Conservation (phyloP, 2,797 vertebrate genomes). For the Dermochelys coriacea region DNA sequence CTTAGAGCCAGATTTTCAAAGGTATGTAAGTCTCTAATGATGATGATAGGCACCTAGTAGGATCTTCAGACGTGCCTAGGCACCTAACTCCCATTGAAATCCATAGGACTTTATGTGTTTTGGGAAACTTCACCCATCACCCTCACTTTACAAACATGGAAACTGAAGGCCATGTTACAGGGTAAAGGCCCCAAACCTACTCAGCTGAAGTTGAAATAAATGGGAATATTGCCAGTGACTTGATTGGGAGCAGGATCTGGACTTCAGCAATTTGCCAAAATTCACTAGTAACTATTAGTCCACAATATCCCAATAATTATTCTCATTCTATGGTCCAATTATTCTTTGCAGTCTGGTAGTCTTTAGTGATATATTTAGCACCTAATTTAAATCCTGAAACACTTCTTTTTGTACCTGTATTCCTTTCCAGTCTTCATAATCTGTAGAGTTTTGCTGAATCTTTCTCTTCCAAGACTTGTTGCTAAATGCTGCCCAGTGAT, state of each 20-base stretch:
- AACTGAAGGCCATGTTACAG: background rate
- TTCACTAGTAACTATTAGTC: background rate
- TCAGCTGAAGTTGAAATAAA: background rate
- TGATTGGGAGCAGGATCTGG: background rate
- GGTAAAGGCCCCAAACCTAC: background rate
- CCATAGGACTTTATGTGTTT: background rate
- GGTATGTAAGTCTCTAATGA: background rate
- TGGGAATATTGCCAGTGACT: background rate
- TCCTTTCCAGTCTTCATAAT: background rate
- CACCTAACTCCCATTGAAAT: background rate
- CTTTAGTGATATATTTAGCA: background rate
- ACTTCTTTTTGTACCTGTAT: background rate
- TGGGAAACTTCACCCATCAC: background rate
- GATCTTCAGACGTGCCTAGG: background rate
- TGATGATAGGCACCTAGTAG: background rate
- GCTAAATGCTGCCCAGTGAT: background rate
- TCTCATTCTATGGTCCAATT: background rate
- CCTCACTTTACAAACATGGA: background rate
- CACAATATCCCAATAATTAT: background rate
- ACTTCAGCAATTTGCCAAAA: fast-evolving
- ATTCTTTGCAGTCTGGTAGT: background rate
- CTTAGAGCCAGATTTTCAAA: background rate
- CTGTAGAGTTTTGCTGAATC: background rate
- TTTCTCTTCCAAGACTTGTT: background rate
- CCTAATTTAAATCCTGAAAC: background rate